Conservation (phyloP, 2,113 vertebrate species). For the Lagopus muta region DNA sequence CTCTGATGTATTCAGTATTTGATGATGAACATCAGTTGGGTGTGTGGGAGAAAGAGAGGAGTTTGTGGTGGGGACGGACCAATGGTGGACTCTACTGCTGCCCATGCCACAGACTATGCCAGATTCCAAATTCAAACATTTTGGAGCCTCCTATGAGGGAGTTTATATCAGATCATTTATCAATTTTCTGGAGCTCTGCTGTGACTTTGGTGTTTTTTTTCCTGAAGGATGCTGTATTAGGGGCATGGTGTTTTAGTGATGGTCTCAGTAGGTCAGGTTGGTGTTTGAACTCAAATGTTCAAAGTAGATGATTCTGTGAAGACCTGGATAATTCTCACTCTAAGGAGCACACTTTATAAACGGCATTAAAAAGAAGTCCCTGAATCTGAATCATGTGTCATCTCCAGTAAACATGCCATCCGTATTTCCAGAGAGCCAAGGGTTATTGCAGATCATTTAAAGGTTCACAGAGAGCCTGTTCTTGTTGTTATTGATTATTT, state of each 20-base stretch:
- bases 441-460: background rate
- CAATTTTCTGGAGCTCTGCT: background rate
- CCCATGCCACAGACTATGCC: background rate
- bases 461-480: background rate
- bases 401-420: background rate
- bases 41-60: no score
- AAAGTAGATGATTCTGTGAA: background rate
- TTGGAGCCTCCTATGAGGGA: background rate
- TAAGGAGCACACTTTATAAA: background rate
- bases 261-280: background rate
- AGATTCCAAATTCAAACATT: accelerated
- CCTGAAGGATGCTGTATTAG: background rate
- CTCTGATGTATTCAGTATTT: background rate
- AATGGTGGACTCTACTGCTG: background rate
- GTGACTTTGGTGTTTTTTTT: background rate
- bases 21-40: accelerated
- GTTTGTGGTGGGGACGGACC: accelerated
- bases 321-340: background rate
- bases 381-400: background rate
- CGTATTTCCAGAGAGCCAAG: background rate
- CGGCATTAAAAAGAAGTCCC: background rate
- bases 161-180: accelerated
- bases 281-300: background rate
- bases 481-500: background rate
- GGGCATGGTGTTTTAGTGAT: background rate